Conservation (phyloP, 2,113 vertebrate genomes). For the Merops nubicus region DNA sequence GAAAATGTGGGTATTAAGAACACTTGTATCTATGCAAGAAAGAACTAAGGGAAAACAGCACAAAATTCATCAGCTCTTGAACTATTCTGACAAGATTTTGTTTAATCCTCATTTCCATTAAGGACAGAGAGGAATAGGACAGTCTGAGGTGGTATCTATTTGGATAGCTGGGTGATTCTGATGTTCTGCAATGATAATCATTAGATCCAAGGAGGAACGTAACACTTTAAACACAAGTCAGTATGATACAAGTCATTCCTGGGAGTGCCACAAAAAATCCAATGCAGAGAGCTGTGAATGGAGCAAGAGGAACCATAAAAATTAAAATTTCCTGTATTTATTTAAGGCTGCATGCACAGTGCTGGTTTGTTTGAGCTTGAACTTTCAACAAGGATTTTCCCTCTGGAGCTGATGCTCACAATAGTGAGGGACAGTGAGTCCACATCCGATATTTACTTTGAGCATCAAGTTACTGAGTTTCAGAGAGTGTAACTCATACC, state of each 20-base stretch:
- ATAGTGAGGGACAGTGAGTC: background rate
- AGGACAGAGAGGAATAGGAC: background rate
- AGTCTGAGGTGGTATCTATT: background rate
- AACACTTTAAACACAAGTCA: background rate
- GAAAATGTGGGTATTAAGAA: background rate
- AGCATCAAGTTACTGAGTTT: constrained; percentile 33
- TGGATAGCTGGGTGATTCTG: background rate
- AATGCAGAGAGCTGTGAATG: background rate
- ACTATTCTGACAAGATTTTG: background rate
- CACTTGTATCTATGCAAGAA: fast-evolving
- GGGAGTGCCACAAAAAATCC: background rate
- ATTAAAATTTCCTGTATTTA: background rate
- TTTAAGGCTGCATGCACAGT: background rate
- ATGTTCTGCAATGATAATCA: background rate
- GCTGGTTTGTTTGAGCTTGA: background rate
- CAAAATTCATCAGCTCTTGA: background rate
- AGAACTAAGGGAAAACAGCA: background rate
- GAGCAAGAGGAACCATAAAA: background rate
- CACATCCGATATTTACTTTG: constrained; percentile 50
- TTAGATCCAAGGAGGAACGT: background rate
- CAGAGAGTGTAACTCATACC: background rate
- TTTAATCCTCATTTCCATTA: background rate
- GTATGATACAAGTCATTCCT: background rate
- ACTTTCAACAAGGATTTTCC: background rate
- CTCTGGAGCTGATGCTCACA: background rate